Base-by-base conservation (phyloP, 2,888 invertebrate genomes). In the Panzeria rudis region DNA sequence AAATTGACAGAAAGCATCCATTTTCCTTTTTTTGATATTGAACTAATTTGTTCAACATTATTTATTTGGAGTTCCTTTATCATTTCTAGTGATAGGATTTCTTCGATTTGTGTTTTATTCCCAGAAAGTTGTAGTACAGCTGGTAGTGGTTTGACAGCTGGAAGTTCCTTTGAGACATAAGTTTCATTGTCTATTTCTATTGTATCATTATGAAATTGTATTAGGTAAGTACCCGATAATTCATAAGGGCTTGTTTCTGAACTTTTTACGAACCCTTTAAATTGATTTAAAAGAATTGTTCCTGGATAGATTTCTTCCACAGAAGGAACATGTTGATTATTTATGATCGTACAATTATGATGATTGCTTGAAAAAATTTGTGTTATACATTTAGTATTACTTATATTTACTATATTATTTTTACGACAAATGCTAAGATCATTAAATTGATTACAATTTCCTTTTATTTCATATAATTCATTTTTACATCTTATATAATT, bases 61-160 rank as follows among this genome's bases (percentile, higher is more conserved):
- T 56, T 56, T 29, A 56, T 17, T 56, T 62, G 61, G 6, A 62
- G 41, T 41, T 62, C 23, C 20, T 62, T 62, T 25, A 62, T 62
- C 41, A 62, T 62, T 23, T 62, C 62, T 23, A 62, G 25, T 5
- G 41, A 62, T 15, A 41, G 62, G 23, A 62, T 9, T 62, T 62
- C 62, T 62, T 62, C 38, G 11, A 62, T 13, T 41, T 41, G 23
- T 62, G 62, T 23, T 62, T 62, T 62, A 62, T 62, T 62, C 9
- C 23, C 41, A 7, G 41, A 62, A 41, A 41, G 23, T 15, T 62
- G 41, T 62, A 62, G 23, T 62, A 62, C 62, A 41, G 62, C 62
- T 62, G 41, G 41, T 23, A 62, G 62, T 62, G 62, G 41, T 23
- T 62, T 62, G 8, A 32, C 23, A n/a, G 13, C 23, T 11, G 41